Evolutionary conservation across 30 jellyfish, hydroid and myxozoan species (phyloP).

Genomic region (Rhopilema esculentum): DNA sequence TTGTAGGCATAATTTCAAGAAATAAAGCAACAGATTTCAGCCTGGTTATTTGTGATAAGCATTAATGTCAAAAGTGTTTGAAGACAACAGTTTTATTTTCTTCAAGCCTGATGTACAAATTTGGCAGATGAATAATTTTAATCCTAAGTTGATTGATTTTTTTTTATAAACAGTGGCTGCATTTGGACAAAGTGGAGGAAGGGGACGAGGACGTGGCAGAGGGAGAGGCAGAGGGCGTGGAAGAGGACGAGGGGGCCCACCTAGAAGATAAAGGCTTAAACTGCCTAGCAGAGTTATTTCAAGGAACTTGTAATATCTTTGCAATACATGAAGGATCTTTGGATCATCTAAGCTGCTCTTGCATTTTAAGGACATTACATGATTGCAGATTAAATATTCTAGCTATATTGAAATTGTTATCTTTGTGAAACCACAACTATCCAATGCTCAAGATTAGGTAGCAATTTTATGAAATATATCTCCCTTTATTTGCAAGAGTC

Average conservation of each 20-base stretch:
- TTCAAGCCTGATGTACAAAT: no score
- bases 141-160: background rate
- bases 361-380: background rate
- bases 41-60: no score
- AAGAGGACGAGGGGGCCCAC: conserved; percentile 87
- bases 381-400: background rate
- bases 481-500: no score
- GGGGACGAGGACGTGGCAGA: conserved; percentile 96
- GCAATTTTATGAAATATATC: no score
- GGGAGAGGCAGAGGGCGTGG: conserved; percentile 97
- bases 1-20: no score
- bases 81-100: no score
- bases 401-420: no score
- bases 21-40: no score
- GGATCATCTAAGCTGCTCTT: background rate
- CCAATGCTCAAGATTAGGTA: no score
- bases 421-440: no score
- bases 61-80: no score
- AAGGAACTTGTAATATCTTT: background rate
- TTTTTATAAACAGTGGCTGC: conserved; percentile 30
- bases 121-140: background rate
- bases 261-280: conserved; percentile 48
- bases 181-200: conserved; percentile 80
- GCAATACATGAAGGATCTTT: background rate
- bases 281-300: background rate